Evolutionary conservation across 1,140 invertebrate genomes (phyloP).

Genomic region (Chionoecetes opilio): DNA sequence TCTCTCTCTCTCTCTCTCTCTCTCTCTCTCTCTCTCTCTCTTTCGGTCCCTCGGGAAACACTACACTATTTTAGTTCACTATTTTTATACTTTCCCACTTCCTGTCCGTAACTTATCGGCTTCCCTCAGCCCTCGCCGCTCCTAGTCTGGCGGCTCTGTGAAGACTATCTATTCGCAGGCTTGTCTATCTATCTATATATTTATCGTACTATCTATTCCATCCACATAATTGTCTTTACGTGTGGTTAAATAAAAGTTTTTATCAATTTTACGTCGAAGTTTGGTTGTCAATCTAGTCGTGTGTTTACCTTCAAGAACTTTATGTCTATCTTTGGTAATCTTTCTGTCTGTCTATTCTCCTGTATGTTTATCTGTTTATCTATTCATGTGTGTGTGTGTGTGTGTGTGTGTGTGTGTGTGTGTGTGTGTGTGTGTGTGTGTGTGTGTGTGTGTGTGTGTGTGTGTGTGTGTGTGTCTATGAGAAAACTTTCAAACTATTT

Average conservation of each 20-base stretch:
- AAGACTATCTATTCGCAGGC: not conserved
- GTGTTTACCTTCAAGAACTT: not conserved
- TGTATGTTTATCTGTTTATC: not conserved
- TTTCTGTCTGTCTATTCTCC: not conserved
- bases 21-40: slow-evolving; percentile 42
- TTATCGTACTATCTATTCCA: too few relatives aligned
- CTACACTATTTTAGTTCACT: slow-evolving; percentile 44
- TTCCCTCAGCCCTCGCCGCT: slow-evolving; percentile 22
- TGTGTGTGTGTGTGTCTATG: too few relatives aligned
- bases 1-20: slow-evolving; percentile 62
- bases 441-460: too few relatives aligned
- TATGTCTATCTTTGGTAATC: not conserved
- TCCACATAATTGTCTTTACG: too few relatives aligned
- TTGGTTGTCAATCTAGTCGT: too few relatives aligned
- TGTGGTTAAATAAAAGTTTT: too few relatives aligned
- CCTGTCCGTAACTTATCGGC: slow-evolving; percentile 34
- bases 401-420: not conserved
- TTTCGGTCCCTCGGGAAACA: not conserved
- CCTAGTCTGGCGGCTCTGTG: not conserved
- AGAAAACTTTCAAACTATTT: not conserved
- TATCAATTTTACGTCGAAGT: too few relatives aligned
- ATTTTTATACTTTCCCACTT: slow-evolving; percentile 16
- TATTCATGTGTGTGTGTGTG: slow-evolving; percentile 34
- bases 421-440: not conserved
- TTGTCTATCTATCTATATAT: too few relatives aligned